Evolutionary conservation across 2,113 vertebrate genomes (phyloP).

Genomic region (Leptocoma aspasia): DNA sequence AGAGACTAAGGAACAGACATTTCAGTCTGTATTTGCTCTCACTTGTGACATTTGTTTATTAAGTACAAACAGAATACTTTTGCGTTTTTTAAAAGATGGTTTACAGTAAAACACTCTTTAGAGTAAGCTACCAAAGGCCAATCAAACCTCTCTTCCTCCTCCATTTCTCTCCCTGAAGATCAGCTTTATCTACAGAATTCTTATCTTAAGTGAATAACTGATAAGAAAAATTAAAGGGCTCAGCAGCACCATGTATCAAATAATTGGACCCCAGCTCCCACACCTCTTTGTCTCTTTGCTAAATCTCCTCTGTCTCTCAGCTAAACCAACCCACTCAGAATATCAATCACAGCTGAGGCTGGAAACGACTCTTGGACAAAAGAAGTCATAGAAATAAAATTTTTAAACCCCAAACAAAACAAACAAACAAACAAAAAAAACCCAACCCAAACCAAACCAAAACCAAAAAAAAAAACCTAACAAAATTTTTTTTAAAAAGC

Average conservation of each 20-base stretch:
- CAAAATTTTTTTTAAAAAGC: no score
- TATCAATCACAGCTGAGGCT: background rate
- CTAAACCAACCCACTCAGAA: background rate
- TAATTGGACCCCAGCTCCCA: constrained; percentile 11
- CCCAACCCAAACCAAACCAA: no score
- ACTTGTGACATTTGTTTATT: background rate
- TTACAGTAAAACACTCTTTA: constrained; percentile 53
- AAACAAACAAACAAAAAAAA: background rate
- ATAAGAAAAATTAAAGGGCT: constrained; percentile 64
- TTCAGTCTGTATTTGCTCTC: background rate
- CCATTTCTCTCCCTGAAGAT: background rate
- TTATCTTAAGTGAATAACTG: constrained; percentile 59
- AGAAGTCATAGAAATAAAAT: background rate
- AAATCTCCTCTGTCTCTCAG: background rate
- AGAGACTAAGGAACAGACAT: background rate
- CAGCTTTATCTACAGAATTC: constrained; percentile 51
- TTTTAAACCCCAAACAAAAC: background rate
- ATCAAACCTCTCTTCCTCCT: constrained; percentile 8
- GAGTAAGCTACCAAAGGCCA: constrained; percentile 26
- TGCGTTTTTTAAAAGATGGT: background rate
- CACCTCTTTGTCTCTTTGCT: background rate
- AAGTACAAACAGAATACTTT: background rate
- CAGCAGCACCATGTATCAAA: constrained; percentile 2
- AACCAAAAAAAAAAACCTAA: no score
- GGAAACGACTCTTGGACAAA: background rate